A percentile compares a stretch with the other conserved stretches of the same genome.
Evolutionary conservation across 2,113 vertebrate genomes (phyloP).

Genomic region (Cheirogaleus medius): DNA sequence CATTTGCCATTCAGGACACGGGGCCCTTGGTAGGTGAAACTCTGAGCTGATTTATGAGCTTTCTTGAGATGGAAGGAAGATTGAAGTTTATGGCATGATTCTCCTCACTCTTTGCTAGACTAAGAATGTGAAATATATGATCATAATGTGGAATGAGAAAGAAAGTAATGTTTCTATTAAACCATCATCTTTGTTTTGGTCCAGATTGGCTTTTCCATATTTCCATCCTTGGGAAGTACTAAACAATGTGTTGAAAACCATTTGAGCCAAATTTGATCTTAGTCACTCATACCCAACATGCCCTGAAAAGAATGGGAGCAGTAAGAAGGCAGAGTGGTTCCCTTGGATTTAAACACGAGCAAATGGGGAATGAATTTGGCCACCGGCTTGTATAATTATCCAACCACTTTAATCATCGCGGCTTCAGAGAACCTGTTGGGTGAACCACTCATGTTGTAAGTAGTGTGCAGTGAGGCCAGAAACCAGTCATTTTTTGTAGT

Average conservation of each 20-base stretch:
- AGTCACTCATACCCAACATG: not conserved
- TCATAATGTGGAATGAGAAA: slow-evolving; percentile 5
- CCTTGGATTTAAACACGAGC: not conserved
- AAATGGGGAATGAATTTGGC: not conserved
- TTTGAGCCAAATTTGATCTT: not conserved
- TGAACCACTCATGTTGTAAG: not conserved
- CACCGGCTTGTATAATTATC: not conserved
- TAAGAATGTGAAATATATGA: not conserved
- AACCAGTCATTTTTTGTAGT: not conserved
- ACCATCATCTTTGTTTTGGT: not conserved
- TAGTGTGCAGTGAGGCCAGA: not conserved
- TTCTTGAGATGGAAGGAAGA: not conserved
- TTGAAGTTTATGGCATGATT: not conserved
- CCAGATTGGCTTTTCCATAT: not conserved
- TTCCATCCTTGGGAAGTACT: not conserved
- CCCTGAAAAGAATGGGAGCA: not conserved
- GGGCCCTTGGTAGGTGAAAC: not conserved
- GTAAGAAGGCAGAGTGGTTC: not conserved
- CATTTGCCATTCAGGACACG: not conserved
- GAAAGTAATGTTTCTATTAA: slow-evolving; percentile 15
- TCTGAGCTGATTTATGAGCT: slow-evolving; percentile 16
- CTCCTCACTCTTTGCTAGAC: not conserved
- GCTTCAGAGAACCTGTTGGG: not conserved
- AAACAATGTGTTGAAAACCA: not conserved
- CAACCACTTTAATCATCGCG: not conserved